Conservation (phyloP, 2,888 invertebrate genomes). For the Agrotis segetum region DNA sequence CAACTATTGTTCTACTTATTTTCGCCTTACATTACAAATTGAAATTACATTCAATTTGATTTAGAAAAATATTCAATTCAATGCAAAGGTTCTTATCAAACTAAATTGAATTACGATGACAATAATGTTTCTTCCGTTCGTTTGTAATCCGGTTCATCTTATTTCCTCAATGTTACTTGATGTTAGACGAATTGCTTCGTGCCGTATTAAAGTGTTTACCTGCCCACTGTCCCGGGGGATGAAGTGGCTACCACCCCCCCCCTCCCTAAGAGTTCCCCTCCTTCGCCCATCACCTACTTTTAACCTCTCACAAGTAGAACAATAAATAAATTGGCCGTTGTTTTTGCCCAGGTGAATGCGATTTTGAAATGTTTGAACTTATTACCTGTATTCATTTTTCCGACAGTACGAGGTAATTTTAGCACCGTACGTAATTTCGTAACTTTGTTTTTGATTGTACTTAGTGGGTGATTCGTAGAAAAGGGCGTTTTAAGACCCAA, state of each 20-base stretch:
- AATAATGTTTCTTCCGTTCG: constrained; percentile 26
- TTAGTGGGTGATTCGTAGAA: neutral
- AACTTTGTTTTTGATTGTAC: constrained; percentile 8
- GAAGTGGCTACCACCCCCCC: constrained; percentile 57
- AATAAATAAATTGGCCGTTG: constrained; percentile 74
- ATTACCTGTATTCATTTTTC: constrained; percentile 27
- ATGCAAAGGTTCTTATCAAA: neutral
- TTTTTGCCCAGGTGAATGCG: constrained; percentile 51
- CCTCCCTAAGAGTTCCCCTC: constrained; percentile 54
- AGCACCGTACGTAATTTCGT: neutral
- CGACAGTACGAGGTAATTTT: constrained; percentile 16
- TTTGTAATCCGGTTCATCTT: constrained; percentile 61
- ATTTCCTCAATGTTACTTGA: constrained; percentile 68
- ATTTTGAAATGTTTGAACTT: constrained; percentile 42
- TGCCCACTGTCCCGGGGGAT: constrained; percentile 68
- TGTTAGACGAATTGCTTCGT: constrained; percentile 74
- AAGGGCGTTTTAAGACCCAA: neutral
- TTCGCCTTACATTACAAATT: no score
- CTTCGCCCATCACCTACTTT: constrained; percentile 62
- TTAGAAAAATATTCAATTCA: neutral
- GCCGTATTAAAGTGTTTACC: constrained; percentile 78
- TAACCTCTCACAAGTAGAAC: constrained; percentile 68
- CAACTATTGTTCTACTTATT: constrained; percentile 27
- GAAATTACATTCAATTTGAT: neutral
- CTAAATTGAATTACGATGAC: constrained; percentile 30